These are phyloP conservation scores for Listronotus bonariensis DNA, from an alignment of 1,140 invertebrate species.

Conservation along the genomic window DNA sequence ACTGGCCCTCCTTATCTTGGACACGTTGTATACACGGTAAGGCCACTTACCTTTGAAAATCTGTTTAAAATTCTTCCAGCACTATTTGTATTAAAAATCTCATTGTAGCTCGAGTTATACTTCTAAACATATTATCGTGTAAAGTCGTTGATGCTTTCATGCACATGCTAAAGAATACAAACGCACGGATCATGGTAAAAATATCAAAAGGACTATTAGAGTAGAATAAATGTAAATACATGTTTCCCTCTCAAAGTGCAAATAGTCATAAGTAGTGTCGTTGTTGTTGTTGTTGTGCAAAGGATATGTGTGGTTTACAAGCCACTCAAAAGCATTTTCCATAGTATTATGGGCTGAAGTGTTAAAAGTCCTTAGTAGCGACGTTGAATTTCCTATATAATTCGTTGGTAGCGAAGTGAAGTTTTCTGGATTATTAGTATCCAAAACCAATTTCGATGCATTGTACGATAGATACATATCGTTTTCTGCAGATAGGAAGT, in stretches of 20 bases:
- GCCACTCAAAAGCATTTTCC: background rate
- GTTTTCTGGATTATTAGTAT: conserved; percentile 4
- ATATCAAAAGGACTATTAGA: conserved; percentile 43
- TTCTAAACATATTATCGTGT: conserved; percentile 76
- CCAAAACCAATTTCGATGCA: no score
- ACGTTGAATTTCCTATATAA: background rate
- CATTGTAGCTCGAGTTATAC: conserved; percentile 76
- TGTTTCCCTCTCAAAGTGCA: conserved; percentile 48
- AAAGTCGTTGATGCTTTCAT: conserved; percentile 70
- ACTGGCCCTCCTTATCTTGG: no score
- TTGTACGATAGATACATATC: no score
- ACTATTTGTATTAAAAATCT: conserved; percentile 80
- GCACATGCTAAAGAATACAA: conserved; percentile 62
- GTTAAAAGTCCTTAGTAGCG: background rate
- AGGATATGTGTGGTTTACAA: background rate
- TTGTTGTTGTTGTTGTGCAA: background rate
- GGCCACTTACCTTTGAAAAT: conserved; percentile 30
- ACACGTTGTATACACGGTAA: no score
- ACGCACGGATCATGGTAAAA: conserved; percentile 55
- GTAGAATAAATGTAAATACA: conserved; percentile 50
- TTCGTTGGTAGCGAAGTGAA: no score
- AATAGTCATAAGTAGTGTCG: conserved; percentile 36
- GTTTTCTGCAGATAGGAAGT: conserved; percentile 17
- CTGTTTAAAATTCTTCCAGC: conserved; percentile 72
- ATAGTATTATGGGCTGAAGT: background rate